Evolutionary conservation across 2,113 vertebrate genomes (phyloP), one percentile per base, ranked within the genome.

Genomic region (Periophthalmodon schlosseri): DNA sequence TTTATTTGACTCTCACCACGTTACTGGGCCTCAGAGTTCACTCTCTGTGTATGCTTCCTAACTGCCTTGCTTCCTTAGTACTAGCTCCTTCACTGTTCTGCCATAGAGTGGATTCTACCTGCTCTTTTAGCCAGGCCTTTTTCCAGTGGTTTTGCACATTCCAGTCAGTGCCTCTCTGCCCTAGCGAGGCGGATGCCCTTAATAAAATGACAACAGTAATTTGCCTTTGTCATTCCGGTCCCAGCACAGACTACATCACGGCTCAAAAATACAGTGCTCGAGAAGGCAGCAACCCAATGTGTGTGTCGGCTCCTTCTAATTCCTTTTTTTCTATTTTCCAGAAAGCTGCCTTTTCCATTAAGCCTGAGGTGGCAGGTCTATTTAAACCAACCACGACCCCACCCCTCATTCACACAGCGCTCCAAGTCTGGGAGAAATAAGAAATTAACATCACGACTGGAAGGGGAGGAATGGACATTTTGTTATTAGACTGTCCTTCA

Each of bases 131-230:
- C 79, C 64, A 2, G 79, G 80, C 72, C 79, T 87, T 73, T 89
- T 87, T 86, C 81, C 84, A 80, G 34, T 80, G 81, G 80, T 80
- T 96, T 95, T 95, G 94, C 95, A 95, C 95, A 95, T 95, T 97
- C 96, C 95, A 96, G 94, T 95, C 95, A 90, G 94, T 93, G 95
- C 92, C 78, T 85, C 83, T 80, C 83, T 83, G 91, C 81, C 81
- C 95, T 95, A 95, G 96, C 94, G 95, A 95, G 96, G 96, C 93
- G 95, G 96, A 97, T 96, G 94, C 94, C 95, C 96, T 97, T 99
- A 99, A 99, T 99, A 97, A 98, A 98, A 97, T 98, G 96, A 98
- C 97, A 98, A 96, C 94, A 96, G 96, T 96, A 96, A 99, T 99
- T 99, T 98, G 95, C 95, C 95, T 98, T 98, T 98, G 96, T 98